These are phyloP conservation scores for Esox masquinongy DNA, from an alignment of 2,797 vertebrate genomes.

Conservation along the genomic window DNA sequence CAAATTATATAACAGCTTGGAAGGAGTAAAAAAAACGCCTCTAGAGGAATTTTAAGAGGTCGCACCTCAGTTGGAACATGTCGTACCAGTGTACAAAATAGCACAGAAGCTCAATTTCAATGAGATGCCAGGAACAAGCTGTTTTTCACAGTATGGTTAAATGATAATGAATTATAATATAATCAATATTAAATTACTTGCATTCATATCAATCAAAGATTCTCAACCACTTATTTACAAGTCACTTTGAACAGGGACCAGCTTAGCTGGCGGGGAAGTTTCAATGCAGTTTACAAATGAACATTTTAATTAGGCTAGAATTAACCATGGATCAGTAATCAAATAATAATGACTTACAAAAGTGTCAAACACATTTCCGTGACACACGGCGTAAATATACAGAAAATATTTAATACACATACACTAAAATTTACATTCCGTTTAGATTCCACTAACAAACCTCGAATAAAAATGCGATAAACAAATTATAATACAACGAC, in stretches of 20 bases:
- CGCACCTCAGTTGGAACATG: constrained; percentile 40
- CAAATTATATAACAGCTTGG: constrained; percentile 58
- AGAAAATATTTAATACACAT: not conserved
- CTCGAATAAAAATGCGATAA: not conserved
- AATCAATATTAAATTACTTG: constrained; percentile 21
- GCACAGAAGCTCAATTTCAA: constrained; percentile 36
- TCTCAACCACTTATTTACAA: not conserved
- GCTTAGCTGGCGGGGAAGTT: no score
- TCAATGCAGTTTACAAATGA: no score
- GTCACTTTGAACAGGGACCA: not conserved
- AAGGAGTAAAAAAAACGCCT: constrained; percentile 29
- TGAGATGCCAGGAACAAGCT: constrained; percentile 40
- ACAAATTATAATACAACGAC: not conserved
- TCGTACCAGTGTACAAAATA: constrained; percentile 21
- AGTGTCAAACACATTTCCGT: no score
- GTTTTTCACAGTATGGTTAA: constrained; percentile 43
- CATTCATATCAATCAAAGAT: not conserved
- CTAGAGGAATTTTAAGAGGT: constrained; percentile 30
- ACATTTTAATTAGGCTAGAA: no score
- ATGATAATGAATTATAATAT: constrained; percentile 39
- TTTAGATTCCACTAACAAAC: not conserved
- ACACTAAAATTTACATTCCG: not conserved
- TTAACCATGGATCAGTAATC: no score
- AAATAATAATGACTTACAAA: no score
- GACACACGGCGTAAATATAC: no score